Percentiles rank a stretch among this genome's conserved stretches.
phyloP scores from a whole-genome alignment of 2,888 invertebrate species.

The Agriopis aurantiaria region DNA sequence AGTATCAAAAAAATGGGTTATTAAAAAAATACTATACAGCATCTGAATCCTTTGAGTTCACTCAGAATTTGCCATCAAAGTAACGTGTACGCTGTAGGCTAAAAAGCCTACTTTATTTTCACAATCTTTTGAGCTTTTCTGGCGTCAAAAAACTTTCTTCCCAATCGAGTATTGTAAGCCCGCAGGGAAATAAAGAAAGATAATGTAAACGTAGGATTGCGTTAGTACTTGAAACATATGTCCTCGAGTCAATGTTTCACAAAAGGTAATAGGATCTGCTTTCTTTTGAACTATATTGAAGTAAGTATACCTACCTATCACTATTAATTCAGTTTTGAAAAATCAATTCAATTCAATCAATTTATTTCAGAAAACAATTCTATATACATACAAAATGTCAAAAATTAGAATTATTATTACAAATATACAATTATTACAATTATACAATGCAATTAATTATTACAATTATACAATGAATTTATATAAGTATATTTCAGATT shows the following conservation, averaged over 20 bases:
- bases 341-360: no score
- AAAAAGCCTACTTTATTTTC: constrained; percentile 8
- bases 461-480: no score
- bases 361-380: no score
- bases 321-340: no score
- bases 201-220: constrained; percentile 8
- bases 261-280: not conserved
- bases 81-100: constrained; percentile 6
- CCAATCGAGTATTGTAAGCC: constrained; percentile 17
- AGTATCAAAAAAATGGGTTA: not conserved
- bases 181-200: constrained; percentile 16
- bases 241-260: not conserved
- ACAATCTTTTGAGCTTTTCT: constrained; percentile 11
- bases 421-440: no score
- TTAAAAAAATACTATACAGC: not conserved
- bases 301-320: not conserved
- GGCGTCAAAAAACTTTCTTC: constrained; percentile 10
- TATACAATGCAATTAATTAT: no score
- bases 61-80: constrained; percentile 22
- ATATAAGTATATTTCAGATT: no score
- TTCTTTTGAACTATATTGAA: not conserved
- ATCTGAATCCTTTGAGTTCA: constrained; percentile 14
- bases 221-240: not conserved
- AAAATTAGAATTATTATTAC: no score
- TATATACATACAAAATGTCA: no score